Evolutionary conservation across 2,888 invertebrate genomes (phyloP), one percentile per base, ranked within the genome.

Genomic region (Trisateles emortualis): DNA sequence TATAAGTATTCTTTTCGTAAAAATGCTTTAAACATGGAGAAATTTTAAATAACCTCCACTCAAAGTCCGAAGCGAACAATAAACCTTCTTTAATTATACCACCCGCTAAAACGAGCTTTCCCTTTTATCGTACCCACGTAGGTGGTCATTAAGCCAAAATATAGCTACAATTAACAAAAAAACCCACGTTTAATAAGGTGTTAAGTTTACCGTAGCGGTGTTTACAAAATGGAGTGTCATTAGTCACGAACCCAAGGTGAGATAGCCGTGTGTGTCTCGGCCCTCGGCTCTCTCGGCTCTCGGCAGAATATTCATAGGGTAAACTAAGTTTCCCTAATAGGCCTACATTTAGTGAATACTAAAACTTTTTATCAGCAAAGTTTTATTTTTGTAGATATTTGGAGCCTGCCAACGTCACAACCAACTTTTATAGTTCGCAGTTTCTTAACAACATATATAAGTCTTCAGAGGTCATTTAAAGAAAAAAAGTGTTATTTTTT

Each of bases 121-220:
- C 76, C 87, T 84, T 86, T 90, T 87, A 90, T 84, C 88, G 87
- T 77, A 64, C 76, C 76, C 77, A 75, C 81, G 85, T 88, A 86
- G 83, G 83, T 82, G 80, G 84, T 78, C 84, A 78, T 90, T 92
- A 86, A 81, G 81, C 82, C 84, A 76, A 89, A 89, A 90, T 89
- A 89, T 86, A 80, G 86, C 81, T 77, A 78, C 86, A 87, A 91
- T 91, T 90, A 91, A 86, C 88, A 87, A 90, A 90, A 85, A 92
- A 89, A 87, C 82, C 85, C 81, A 79, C 83, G 82, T 82, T 89
- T 90, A 88, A 91, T 88, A 88, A 87, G 86, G 90, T 90, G 89
- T 88, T 88, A 87, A 89, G 83, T 86, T 87, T 82, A 78, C 82
- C 80, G 78, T 78, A 59, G 74, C 77, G 77, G 79, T 82, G 83